Base-by-base conservation (phyloP, 2,888 invertebrate genomes). In the Oegoconia quadripuncta region DNA sequence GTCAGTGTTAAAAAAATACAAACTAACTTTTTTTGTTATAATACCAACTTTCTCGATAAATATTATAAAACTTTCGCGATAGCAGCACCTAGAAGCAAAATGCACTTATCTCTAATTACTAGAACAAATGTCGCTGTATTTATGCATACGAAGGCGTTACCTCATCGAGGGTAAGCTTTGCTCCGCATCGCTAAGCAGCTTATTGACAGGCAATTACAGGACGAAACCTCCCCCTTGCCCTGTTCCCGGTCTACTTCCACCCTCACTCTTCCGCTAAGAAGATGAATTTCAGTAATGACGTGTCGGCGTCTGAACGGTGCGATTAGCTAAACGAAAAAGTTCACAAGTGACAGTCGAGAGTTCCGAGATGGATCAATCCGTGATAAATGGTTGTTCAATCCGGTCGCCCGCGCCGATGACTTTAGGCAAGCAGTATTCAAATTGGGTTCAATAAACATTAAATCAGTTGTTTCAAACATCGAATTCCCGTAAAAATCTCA, bases 321-420 rank as follows among this genome's bases (percentile, higher is more conserved):
- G 59, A 65, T 67, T 65, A 64, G 55, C 55, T 72, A 71, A 76
- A 70, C 72, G 70, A 72, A 73, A 76, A 74, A 75, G 66, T 74
- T 70, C 59, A 58, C 61, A 56, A 72, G 59, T 68, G 78, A 71
- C 75, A 76, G 69, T 64, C 54, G 58, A 55, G 57, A 64, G 61
- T 66, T 62, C 50, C 48, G 49, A 62, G 67, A 73, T 67, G 70
- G 75, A 78, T 78, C 75, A 73, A 75, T 71, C 60, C 55, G 55
- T 76, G 77, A 80, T 78, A 76, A 75, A 79, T 76, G 67, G 59
- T 56, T 55, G 49, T 63, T 64, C 63, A 60, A 65, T 69, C 65
- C 56, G 53, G 52, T 52, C 46, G 51, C 51, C 48, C 51, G 41
- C 41, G 48, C 49, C 53, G 55, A 51, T n/a, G n/a, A n/a, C n/a